A percentile compares a stretch with the other conserved stretches of the same genome.
These are phyloP conservation scores for Heterohyrax brucei DNA, from an alignment of 2,797 vertebrate species.

Conservation along the genomic window DNA sequence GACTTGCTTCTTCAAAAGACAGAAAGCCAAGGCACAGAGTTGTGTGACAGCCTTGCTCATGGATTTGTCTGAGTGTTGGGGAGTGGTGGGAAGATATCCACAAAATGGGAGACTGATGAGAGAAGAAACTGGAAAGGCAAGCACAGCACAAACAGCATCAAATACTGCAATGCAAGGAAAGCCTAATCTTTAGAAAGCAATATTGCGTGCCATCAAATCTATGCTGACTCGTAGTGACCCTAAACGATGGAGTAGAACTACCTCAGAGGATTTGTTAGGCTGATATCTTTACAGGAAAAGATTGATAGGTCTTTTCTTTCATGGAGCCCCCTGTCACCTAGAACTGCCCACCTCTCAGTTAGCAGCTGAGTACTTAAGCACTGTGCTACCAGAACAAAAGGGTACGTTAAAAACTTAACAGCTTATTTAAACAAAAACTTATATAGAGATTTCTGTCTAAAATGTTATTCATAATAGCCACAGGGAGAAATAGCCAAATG, in stretches of 20 bases:
- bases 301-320: neutral
- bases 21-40: neutral
- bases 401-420: neutral
- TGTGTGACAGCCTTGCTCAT: neutral
- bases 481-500: neutral
- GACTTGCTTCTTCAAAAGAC: neutral
- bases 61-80: neutral
- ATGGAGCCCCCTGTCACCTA: too few relatives aligned
- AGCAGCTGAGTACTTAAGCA: neutral
- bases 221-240: neutral
- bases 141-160: neutral
- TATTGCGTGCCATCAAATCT: neutral
- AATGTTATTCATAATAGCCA: neutral
- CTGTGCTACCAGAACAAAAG: neutral
- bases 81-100: neutral
- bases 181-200: neutral
- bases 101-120: neutral
- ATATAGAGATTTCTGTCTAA: neutral
- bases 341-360: neutral
- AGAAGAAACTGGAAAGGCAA: neutral
- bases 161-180: neutral
- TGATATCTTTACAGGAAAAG: neutral
- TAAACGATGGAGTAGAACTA: too few relatives aligned
- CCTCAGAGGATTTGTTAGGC: neutral
- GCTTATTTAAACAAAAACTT: neutral